A percentile compares a stretch with the other conserved stretches of the same genome.
Conservation (phyloP, 2,797 vertebrate species). For the Sorex maritimensis region DNA sequence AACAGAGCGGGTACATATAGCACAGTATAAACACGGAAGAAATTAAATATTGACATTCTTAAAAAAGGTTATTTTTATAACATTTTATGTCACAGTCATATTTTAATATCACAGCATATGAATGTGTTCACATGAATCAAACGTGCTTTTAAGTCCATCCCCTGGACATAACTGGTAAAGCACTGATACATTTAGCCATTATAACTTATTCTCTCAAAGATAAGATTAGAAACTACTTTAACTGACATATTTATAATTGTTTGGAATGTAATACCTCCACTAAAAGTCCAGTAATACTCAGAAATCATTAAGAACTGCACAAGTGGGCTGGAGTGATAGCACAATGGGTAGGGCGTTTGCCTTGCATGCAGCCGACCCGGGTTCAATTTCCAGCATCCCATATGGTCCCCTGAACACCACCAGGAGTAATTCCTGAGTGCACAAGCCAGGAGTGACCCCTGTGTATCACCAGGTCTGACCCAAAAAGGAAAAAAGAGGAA, state of each 20-base stretch:
- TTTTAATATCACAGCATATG: not conserved
- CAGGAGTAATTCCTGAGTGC: too few relatives aligned
- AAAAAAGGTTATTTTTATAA: too few relatives aligned
- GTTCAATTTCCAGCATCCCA: too few relatives aligned
- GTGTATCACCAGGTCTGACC: too few relatives aligned
- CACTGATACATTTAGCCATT: not conserved
- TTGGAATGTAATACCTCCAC: not conserved
- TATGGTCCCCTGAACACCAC: too few relatives aligned
- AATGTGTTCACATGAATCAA: not conserved
- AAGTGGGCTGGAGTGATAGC: not conserved
- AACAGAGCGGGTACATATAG: rapidly evolving
- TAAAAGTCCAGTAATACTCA: not conserved
- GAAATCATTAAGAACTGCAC: not conserved
- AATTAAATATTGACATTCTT: too few relatives aligned
- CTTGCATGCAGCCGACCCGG: too few relatives aligned
- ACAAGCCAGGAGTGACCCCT: too few relatives aligned
- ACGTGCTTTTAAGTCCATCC: not conserved
- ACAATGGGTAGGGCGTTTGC: too few relatives aligned
- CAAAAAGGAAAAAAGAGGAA: not conserved
- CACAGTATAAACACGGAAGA: not conserved
- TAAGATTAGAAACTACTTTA: not conserved
- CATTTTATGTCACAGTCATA: not conserved
- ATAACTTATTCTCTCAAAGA: not conserved
- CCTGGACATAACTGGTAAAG: not conserved
- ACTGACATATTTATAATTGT: not conserved